phyloP scores from a whole-genome alignment of 1,140 invertebrate species.

The Rhizoglyphus robini region DNA sequence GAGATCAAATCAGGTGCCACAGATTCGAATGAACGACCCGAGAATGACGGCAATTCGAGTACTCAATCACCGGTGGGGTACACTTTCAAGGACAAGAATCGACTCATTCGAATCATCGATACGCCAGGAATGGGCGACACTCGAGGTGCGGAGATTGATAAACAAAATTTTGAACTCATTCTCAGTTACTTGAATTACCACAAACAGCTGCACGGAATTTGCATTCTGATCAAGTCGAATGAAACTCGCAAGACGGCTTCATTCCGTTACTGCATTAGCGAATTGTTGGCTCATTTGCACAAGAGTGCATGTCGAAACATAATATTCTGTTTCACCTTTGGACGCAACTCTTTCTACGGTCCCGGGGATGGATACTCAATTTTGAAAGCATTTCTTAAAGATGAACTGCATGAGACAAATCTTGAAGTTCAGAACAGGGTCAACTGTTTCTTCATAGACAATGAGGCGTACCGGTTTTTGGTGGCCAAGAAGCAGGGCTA shows the following conservation, averaged over 20 bases:
- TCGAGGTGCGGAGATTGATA: conserved; percentile 27
- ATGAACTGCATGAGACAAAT: neutral
- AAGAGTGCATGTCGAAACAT: conserved; percentile 28
- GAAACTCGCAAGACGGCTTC: conserved; percentile 16
- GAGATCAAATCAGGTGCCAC: neutral
- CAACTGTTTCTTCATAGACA: conserved; percentile 25
- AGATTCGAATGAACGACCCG: neutral
- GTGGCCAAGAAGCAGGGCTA: conserved; percentile 3
- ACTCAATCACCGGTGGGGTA: conserved; percentile 21
- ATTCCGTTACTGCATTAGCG: too few relatives aligned
- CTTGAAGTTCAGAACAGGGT: conserved; percentile 8
- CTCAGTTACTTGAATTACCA: conserved; percentile 20
- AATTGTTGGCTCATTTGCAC: too few relatives aligned
- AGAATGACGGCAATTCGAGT: neutral
- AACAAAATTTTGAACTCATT: conserved; percentile 29
- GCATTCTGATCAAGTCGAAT: conserved; percentile 25
- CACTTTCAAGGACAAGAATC: conserved; percentile 17
- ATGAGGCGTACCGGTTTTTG: conserved; percentile 24
- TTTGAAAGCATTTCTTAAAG: neutral
- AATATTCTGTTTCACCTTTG: conserved; percentile 26
- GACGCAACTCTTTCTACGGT: too few relatives aligned
- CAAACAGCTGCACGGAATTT: conserved; percentile 27
- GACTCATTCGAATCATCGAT: conserved; percentile 27
- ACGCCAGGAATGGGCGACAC: conserved; percentile 30
- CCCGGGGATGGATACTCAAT: conserved; percentile 21